Evolutionary conservation across 2,797 vertebrate species (phyloP), one percentile per base, ranked within the genome.

Genomic region (Benthosema pterotum): DNA sequence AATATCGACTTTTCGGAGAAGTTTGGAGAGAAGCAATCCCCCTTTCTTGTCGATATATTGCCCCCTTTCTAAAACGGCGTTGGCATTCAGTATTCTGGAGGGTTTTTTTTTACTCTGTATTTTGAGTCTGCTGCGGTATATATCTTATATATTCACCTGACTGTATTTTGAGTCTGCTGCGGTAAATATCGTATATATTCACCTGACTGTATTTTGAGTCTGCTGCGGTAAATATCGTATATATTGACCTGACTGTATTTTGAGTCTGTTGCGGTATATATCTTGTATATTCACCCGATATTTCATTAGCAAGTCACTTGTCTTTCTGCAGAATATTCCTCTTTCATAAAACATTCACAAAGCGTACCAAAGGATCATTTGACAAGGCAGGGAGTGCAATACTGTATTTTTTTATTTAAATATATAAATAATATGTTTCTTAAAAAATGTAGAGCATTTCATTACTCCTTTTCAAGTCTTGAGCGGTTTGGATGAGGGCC

Each of bases 281-380:
- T 63, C 51, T 49, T 63, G 25, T 57, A 67, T 48, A 56, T 63
- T 53, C 52, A 47, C n/a, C 43, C 28, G 47, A 42, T 16, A 32
- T 55, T 55, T 55, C 43, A 74, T 70, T 58, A 55, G 58, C 1
- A 13, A 70, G 57, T 63, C 28, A 55, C 52, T 64, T 49, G 19
- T 70, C 67, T 78, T 61, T 71, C 60, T 42, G 75, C 65, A 74
- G 60, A 83, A 64, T 22, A 45, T 54, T 48, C 57, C 22, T 73
- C 56, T 79, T 69, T 76, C 7, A 74, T 78, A 52, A 63, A 82
- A 72, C 52, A 77, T 79, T 65, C 72, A 81, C 68, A 77, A 78
- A 73, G 22, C 42, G 16, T 63, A 77, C 53, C 75, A 76, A 83
- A 71, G 60, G 60, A 52, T 59, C 42, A 58, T 79, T 82, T 75